A percentile compares a stretch with the other conserved stretches of the same genome.
These are phyloP conservation scores for Leptodirus hochenwartii DNA, from an alignment of 2,888 invertebrate species.

Conservation along the genomic window DNA sequence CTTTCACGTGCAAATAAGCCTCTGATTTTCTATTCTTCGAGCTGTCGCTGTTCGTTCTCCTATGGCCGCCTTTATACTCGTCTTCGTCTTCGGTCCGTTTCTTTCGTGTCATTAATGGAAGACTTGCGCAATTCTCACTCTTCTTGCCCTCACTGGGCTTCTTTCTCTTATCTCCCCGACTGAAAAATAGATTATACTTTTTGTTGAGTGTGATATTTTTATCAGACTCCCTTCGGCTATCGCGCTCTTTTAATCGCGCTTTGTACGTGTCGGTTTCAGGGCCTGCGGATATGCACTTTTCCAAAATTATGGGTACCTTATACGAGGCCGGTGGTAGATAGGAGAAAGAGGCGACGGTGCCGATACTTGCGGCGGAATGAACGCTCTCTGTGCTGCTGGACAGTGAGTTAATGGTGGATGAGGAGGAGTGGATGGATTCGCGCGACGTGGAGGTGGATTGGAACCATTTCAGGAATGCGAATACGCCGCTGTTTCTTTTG, in stretches of 20 bases:
- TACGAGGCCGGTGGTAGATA: conserved; percentile 40
- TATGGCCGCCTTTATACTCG: conserved; percentile 20
- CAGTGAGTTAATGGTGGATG: conserved; percentile 6
- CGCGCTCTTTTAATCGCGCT: conserved; percentile 39
- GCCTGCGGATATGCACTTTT: conserved; percentile 30
- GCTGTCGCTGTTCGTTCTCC: conserved; percentile 43
- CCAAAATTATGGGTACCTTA: conserved; percentile 16
- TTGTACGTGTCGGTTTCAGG: conserved; percentile 46
- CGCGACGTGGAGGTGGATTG: conserved; percentile 31
- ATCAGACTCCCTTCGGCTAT: conserved; percentile 36
- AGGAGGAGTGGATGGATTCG: conserved; percentile 20
- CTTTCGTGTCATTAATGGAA: conserved; percentile 25
- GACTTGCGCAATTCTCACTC: conserved; percentile 19
- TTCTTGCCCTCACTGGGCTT: conserved; percentile 9
- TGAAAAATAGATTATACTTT: conserved; percentile 41
- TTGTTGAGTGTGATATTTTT: conserved; percentile 41
- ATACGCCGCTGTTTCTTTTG: conserved; percentile 30
- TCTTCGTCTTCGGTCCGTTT: conserved; percentile 11
- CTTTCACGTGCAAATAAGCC: conserved; percentile 46
- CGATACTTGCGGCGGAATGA: conserved; percentile 48
- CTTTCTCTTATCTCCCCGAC: conserved; percentile 20
- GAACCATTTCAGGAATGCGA: conserved; percentile 57
- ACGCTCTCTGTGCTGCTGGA: conserved; percentile 24
- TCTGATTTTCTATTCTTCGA: conserved; percentile 38
- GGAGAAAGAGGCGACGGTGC: conserved; percentile 54